Evolutionary conservation across 2,113 vertebrate species (phyloP), one percentile per base, ranked within the genome.

Genomic region (Nyctereutes procyonoides): DNA sequence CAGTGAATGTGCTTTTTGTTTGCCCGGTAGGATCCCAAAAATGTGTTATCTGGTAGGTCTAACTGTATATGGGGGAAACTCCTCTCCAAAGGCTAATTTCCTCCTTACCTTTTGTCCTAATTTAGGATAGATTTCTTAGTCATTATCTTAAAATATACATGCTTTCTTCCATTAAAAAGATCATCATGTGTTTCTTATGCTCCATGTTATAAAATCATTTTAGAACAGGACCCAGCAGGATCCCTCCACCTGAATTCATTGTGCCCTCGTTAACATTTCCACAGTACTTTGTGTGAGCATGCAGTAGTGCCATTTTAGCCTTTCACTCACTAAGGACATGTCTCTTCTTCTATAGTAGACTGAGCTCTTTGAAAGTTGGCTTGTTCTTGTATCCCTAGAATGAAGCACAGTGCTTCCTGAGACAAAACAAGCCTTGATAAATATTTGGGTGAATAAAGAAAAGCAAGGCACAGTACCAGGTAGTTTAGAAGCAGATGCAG

Each of bases 91-190:
- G 63, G 60, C 69, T 90, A 90, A 77, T 96, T 93, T 84, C 2
- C 8, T 9, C 38, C 3, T 16, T 17, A 30, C 22, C 12, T 62
- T 79, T 74, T 87, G 19, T 73, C 51, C 71, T 92, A 69, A 62
- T 83, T 96, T 95, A 80, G 28, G 17, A 55, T 60, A 88, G 56
- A 62, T 76, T 95, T 96, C 62, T 58, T 69, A 77, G 26, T 94
- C 30, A 82, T 87, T 90, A 56, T 90, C 63, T 95, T 94, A 89
- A 94, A 95, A 48, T 30, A 82, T 55, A 19, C 22, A 35, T 71
- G 5, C 3, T 93, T 91, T 71, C 26, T 83, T 90, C 67, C 38
- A 48, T 86, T 93, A 82, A 62, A 96, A 95, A 81, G 16, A 26
- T 35, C 48, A 4, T 79, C n/a, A 30, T 63, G 16, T 55, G 1